Base-by-base conservation (phyloP, 1,140 invertebrate genomes). In the Saccostrea glomerata region DNA sequence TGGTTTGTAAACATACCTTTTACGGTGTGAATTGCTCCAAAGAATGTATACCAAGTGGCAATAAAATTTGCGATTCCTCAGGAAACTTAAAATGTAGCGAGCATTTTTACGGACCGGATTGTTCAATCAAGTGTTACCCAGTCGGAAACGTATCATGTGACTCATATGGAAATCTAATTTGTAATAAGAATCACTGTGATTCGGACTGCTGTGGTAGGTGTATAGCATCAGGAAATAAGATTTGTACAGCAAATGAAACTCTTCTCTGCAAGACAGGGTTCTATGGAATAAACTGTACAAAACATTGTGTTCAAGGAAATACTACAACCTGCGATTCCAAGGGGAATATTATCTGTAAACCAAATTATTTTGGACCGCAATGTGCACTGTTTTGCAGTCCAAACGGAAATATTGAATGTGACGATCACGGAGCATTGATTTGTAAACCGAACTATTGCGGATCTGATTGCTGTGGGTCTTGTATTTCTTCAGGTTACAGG, bases 401-500 rank as follows among this genome's bases (percentile, higher is more conserved):
- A 30, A 17, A 12, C n/a, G 73, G 30, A 9, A 66, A 87, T 20
- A 15, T 56, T 12, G n/a, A n/a, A 30, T 87, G 86, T 87, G 73
- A 87, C 23, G 58, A 30, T 58, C 40, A 58, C 11, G 86, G 86
- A 11, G 20, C 25, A 12, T 9, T 82, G 54, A n/a, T 82, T 0
- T 87, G 86, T 87, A 82, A 87, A 7, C n/a, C 40, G 2, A 82
- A 4, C 23, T 82, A 87, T 54, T 87, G 73, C n/a, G 86, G 86
- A 12, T 15, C 25, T 11, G 73, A 87, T 4, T 87, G 86, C 17
- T 73, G 70, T 77, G 70, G 70, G 25, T 30, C 15, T 3, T 77
- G 70, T 30, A 12, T 77, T 4, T 25, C 70, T 2, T 77, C 70
- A 7, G 40, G 47, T 36, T n/a, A 54, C 55, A 56, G 17, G 55